Percentiles rank a stretch among this genome's conserved stretches.
phyloP scores from a whole-genome alignment of 2,888 invertebrate species.

The Orthosia cruda region DNA sequence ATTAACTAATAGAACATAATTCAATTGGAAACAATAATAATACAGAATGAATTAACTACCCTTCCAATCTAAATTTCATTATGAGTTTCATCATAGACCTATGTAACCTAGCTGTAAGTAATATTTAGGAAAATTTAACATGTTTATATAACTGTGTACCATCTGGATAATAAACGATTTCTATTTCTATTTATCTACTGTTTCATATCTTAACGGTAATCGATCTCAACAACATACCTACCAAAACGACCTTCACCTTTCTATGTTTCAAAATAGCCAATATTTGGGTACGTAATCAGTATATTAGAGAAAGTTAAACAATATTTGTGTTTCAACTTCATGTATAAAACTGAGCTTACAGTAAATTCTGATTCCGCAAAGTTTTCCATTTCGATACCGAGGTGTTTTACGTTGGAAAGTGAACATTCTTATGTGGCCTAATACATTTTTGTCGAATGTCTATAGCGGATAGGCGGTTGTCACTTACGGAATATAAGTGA shows the following conservation, averaged over 20 bases:
- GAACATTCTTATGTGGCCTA: slow-evolving; percentile 1
- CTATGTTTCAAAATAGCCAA: slow-evolving; percentile 1
- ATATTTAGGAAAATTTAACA: too few relatives aligned
- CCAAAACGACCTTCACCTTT: background rate
- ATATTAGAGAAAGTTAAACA: slow-evolving; percentile 12
- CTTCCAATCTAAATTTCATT: too few relatives aligned
- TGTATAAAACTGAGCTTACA: slow-evolving; percentile 1
- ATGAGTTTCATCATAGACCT: too few relatives aligned
- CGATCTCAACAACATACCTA: background rate
- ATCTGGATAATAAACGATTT: too few relatives aligned
- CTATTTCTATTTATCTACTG: background rate
- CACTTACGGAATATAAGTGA: background rate
- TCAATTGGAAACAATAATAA: too few relatives aligned
- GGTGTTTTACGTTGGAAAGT: slow-evolving; percentile 15
- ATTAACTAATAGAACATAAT: too few relatives aligned
- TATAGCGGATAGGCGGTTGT: background rate
- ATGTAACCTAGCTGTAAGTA: too few relatives aligned
- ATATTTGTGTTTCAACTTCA: slow-evolving; percentile 30
- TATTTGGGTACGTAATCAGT: slow-evolving; percentile 18
- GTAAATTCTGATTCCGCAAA: slow-evolving; percentile 22
- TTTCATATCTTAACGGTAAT: background rate
- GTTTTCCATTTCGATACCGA: slow-evolving; percentile 32
- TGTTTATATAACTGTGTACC: too few relatives aligned
- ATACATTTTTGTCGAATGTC: slow-evolving; percentile 8
- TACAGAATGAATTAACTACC: too few relatives aligned